phyloP scores from a whole-genome alignment of 2,113 vertebrate genomes.

The Lonchura striata region DNA sequence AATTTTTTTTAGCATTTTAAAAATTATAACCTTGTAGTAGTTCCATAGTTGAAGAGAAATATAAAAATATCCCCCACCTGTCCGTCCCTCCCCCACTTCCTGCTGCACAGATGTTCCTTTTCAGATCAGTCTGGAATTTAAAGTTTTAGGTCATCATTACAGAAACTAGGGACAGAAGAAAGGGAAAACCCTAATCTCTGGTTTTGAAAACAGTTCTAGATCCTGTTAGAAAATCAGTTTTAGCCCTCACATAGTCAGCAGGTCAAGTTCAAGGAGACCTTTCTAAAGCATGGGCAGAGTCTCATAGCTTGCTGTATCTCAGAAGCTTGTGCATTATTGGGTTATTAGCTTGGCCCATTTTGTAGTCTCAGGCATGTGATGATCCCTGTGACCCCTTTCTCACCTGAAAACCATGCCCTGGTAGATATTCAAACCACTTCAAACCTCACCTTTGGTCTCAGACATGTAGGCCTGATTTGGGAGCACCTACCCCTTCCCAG shows the following conservation, averaged over 20 bases:
- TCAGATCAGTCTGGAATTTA: fast-evolving
- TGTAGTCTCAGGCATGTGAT: not conserved
- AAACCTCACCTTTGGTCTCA: conserved; percentile 2
- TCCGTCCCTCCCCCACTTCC: not conserved
- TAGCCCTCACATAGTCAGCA: not conserved
- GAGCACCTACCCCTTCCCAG: not conserved
- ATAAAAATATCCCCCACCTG: not conserved
- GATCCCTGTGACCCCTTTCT: not conserved
- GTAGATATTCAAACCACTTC: not conserved
- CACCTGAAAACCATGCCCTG: not conserved
- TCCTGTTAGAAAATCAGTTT: not conserved
- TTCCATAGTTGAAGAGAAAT: not conserved
- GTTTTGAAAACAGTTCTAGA: not conserved
- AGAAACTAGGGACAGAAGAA: not conserved
- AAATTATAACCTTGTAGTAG: not conserved
- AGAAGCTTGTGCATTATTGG: not conserved
- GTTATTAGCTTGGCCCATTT: not conserved
- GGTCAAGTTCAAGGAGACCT: conserved; percentile 9
- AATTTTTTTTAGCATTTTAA: not conserved
- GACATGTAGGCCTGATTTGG: not conserved
- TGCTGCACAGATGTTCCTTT: not conserved
- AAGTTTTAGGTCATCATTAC: not conserved
- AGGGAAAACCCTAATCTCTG: not conserved
- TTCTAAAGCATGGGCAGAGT: not conserved
- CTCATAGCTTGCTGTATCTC: not conserved